These are phyloP conservation scores for Chironomus tepperi DNA, from an alignment of 1,140 invertebrate genomes.

Conservation along the genomic window DNA sequence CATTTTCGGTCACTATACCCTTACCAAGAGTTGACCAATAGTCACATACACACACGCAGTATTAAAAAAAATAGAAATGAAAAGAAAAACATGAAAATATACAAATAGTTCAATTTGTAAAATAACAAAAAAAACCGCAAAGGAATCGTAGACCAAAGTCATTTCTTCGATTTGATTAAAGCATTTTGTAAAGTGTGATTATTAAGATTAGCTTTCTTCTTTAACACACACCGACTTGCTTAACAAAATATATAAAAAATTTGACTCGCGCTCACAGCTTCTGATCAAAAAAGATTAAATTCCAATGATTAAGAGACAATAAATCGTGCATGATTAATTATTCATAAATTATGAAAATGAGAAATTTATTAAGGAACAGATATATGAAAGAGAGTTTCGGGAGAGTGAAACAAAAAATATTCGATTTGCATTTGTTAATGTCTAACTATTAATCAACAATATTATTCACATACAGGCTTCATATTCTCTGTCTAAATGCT, in stretches of 20 bases:
- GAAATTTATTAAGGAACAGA: too few relatives aligned
- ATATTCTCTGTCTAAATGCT: background rate
- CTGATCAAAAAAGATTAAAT: background rate
- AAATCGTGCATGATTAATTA: slow-evolving; percentile 5
- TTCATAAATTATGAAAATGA: background rate
- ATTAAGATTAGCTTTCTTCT: slow-evolving; percentile 13
- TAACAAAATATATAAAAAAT: background rate
- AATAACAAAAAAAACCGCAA: background rate
- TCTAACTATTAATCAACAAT: slow-evolving; percentile 9
- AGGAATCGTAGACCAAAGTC: background rate
- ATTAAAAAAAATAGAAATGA: too few relatives aligned
- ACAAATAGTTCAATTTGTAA: slow-evolving; percentile 20
- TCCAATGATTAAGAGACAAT: slow-evolving; percentile 12
- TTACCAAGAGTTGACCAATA: background rate
- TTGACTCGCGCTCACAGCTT: slow-evolving; percentile 11
- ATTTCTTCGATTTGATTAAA: slow-evolving; percentile 4
- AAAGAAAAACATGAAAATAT: background rate
- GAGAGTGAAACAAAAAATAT: background rate
- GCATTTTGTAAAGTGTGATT: background rate
- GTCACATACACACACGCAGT: background rate
- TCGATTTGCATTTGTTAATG: slow-evolving; percentile 11
- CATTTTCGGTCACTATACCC: too few relatives aligned
- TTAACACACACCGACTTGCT: background rate
- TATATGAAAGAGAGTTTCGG: too few relatives aligned
- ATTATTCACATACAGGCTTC: background rate